Base-by-base conservation (phyloP, 2,797 vertebrate species). In the Alcedo quadribrachys region DNA sequence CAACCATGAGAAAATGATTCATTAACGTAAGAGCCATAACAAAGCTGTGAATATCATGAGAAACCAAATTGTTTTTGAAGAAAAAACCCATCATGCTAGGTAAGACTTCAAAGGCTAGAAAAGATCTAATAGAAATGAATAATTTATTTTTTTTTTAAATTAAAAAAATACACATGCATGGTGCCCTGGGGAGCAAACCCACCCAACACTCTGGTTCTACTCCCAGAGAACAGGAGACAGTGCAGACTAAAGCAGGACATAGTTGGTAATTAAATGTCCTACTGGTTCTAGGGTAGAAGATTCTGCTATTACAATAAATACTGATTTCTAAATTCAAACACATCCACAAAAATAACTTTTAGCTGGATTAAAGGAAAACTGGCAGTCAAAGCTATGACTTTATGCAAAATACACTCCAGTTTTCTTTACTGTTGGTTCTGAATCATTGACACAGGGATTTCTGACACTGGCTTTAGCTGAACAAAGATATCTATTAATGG, bases 21-120 rank as follows among this genome's bases (percentile, higher is more conserved):
- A 95, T 92, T 81, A 79, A 94, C 37, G 12, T 70, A 35, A 79
- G 63, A 96, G 70, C 35, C 54, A 75, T 58, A 91, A 87, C 28
- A 69, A 94, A 96, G 90, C 91, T 89, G 89, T 50, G 92, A 92
- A 95, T 95, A 92, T 96, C 79, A 58, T 87, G 94, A 93, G 54
- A 81, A 96, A 76, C 78, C 95, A 92, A 81, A 87, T 61, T n/a
- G 45, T 4, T 92, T 94, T 57, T 68, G 75, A 90, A 77, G 74
- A 94, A 92, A 85, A 77, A 25, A 8, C 1, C 16, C 57, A 40
- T 9, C 18, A 12, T 30, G 46, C 43, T 55, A 89, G 92, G 95
- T 96, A 94, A 67, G 85, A 92, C 96, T 97, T 92, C 85, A 94
- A 89, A 67, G 79, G 87, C 81, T 71, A 63, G 62, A 77, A 95